Evolutionary conservation across 2,797 vertebrate species (phyloP).

Genomic region (Sciurus carolinensis): DNA sequence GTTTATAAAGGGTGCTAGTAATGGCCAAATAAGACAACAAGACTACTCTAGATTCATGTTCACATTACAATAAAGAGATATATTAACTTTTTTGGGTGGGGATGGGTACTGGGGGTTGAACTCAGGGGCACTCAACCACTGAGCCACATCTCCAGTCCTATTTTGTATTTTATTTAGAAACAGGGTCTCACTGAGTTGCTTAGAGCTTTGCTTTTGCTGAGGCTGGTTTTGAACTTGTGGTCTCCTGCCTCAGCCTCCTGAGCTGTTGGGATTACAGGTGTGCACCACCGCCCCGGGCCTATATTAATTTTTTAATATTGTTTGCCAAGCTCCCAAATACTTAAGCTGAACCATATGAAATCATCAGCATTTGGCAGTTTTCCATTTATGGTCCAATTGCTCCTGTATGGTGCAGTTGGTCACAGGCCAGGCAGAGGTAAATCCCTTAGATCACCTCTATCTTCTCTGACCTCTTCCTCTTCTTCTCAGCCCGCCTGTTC

Average conservation of each 20-base stretch:
- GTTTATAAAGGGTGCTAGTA: neutral
- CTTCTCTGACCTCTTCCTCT: neutral
- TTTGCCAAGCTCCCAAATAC: neutral
- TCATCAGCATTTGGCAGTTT: neutral
- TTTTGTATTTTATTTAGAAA: too few species aligned
- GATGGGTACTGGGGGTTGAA: too few species aligned
- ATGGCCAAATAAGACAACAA: neutral
- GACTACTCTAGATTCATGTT: neutral
- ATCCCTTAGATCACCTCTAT: neutral
- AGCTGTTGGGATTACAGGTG: too few species aligned
- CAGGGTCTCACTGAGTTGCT: too few species aligned
- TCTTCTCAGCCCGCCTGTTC: neutral
- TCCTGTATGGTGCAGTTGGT: neutral
- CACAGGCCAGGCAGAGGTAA: neutral
- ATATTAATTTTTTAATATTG: neutral
- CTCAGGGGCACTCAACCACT: too few species aligned
- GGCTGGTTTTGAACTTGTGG: too few species aligned
- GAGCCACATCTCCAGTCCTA: too few species aligned
- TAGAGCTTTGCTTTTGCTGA: too few species aligned
- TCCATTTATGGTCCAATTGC: neutral
- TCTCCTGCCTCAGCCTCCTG: too few species aligned
- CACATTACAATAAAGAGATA: neutral
- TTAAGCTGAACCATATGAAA: neutral
- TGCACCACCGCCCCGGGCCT: too few species aligned
- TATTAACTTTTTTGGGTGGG: neutral